phyloP scores from a whole-genome alignment of 2,113 vertebrate genomes.

The Felis catus region F.catus_Fca126_mat1.0 CM031425.1:50453001-50453500 shows the following conservation, averaged over 20 bases:
- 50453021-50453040: neutral
- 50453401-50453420: neutral
- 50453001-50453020: neutral
- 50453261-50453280: neutral
- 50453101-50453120: neutral
- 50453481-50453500: neutral
- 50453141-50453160: neutral
- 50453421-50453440: neutral
- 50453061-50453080: neutral
- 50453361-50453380: neutral
- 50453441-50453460: neutral
- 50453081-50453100: neutral
- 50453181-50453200: neutral
- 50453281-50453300: neutral
- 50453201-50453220: neutral
- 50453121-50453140: neutral
- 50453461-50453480: neutral
- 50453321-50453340: neutral
- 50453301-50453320: neutral
- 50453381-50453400: neutral
- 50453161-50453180: neutral
- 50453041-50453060: neutral
- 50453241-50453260: neutral
- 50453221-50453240: neutral
- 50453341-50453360: neutral